Base-by-base conservation (phyloP, 2,888 invertebrate genomes). In the Enchytraeus crypticus region DNA sequence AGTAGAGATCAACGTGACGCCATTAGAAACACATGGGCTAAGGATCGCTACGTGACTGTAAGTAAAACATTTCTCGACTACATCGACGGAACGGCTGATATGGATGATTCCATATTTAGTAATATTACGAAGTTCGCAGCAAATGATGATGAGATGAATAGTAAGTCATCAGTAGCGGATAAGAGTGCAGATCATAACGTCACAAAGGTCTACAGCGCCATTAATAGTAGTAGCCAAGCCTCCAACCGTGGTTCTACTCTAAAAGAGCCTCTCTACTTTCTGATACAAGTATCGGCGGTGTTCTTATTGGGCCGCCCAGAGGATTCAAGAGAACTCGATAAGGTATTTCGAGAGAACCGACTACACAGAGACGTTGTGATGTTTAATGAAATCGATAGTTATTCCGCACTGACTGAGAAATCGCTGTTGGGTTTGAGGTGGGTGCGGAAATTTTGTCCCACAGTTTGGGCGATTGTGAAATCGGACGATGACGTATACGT, bases 311-410 rank as follows among this genome's bases (percentile, higher is more conserved):
- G 58, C 4, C 26, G 30, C 32, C 29, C 1, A 21, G 29, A 14
- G 18, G 21, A 30, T 23, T 4, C 30, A 29, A 54, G 23, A 27
- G 32, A 21, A 46, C 47, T 21, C 18, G 32, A 27, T 27, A 27
- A 30, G 27, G 5, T 53, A 3, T 27, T 30, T 14, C 32, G 23
- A 53, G 61, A 65, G 51, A 32, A 30, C 51, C 45, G 51, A n/a
- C 26, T 57, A 21, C 51, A 60, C 54, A 56, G 55, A 23, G 64
- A 64, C 38, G 33, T 64, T 5, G 26, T 62, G 11, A 21, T 58
- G 14, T 34, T 32, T 11, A 34, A 55, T 26, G 51, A 53, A 46
- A 47, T n/a, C 26, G 55, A 55, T 43, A 26, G 29, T 27, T 55
- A 55, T 27, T 30, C 26, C 18, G 43, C 34, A 23, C 55, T 55